Base-by-base conservation (phyloP, 2,888 invertebrate genomes). In the Cryptocephalus moraei region DNA sequence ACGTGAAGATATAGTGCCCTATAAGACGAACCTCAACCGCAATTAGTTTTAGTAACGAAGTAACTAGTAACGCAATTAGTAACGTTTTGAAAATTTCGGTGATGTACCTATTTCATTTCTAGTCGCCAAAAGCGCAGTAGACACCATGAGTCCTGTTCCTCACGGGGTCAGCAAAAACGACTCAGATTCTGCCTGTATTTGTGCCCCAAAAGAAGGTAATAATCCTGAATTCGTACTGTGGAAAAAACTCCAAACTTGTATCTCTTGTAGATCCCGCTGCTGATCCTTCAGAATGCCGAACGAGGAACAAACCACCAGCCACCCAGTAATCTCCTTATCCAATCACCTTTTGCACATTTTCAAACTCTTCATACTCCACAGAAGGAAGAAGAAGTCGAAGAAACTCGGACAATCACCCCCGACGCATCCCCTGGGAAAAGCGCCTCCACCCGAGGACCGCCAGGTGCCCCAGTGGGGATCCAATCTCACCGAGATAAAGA, bases 391-490 rank as follows among this genome's bases (percentile, higher is more conserved):
- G 31, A 48, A 45, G 40, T 41, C 36, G 31, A 59, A 55, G 42
- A 59, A 56, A 43, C 47, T 57, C 12, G 60, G 61, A 1, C 51
- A 53, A 41, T 51, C 55, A 3, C 61, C 62, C 9, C 62, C 61
- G 9, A 51, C 57, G 1, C 53, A 58, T 9, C 63, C 62, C 2
- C 46, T 66, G n/a, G 65, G 64, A 1, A 49, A 49, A 13, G 48
- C 55, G 3, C 45, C 50, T 1, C 45, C 46, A n/a, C 43, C 48
- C 9, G 64, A 62, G 33, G 63, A 62, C 8, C 53, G 67, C 40
- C 46, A 51, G 6, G 61, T 64, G 1, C 67, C 68, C 11, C 66
- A 64, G 3, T 70, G 70, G 70, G 69, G 69, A 32, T 68, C 69
- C 2, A 70, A 69, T 50, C 55, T 69, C 12, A 53, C 68, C 14